Evolutionary conservation across 2,797 vertebrate species (phyloP), one percentile per base, ranked within the genome.

Genomic region (Bucorvus abyssinicus): DNA sequence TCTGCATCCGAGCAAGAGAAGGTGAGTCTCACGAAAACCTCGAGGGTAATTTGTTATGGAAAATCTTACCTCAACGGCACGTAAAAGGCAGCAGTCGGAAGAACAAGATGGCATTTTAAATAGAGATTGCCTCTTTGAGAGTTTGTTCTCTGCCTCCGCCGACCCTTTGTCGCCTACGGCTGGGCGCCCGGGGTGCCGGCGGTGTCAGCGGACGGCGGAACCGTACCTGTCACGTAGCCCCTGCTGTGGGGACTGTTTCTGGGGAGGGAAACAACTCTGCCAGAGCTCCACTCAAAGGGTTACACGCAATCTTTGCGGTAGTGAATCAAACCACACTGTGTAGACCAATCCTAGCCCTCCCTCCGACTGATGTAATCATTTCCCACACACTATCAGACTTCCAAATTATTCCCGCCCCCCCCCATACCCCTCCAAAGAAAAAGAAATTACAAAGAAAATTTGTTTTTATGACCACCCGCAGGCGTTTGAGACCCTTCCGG

Each of bases 101-200:
- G 98, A 98, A 97, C 98, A 98, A 97, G 98, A 99, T 94, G 99
- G 99, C 98, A 99, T 99, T 98, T 98, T 97, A 98, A 98, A 98
- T 71, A 97, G 89, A 98, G 96, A 95, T 95, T 94, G 97, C 95
- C 97, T 98, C 97, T 40, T 97, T 75, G 90, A 97, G 94, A 93
- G 94, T 87, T 93, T 96, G 96, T 94, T 90, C 87, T 87, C 15
- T 95, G 90, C 90, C 82, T 89, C 89, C 95, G 91, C 95, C 96
- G 97, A 90, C 78, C 55, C 95, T 94, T n/a, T 82, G 93, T 32
- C 95, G 97, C 96, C 95, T 96, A 50, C 30, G 76, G 91, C 96
- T 95, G 96, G 93, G 95, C 65, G 80, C 91, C 68, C 53, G 47
- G 56, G 75, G 90, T 78, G 70, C 83, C 87, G 82, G 94, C 61